These are phyloP conservation scores for Sinocyclocheilus maitianheensis DNA, from an alignment of 2,113 vertebrate genomes.

Conservation along the genomic window DNA sequence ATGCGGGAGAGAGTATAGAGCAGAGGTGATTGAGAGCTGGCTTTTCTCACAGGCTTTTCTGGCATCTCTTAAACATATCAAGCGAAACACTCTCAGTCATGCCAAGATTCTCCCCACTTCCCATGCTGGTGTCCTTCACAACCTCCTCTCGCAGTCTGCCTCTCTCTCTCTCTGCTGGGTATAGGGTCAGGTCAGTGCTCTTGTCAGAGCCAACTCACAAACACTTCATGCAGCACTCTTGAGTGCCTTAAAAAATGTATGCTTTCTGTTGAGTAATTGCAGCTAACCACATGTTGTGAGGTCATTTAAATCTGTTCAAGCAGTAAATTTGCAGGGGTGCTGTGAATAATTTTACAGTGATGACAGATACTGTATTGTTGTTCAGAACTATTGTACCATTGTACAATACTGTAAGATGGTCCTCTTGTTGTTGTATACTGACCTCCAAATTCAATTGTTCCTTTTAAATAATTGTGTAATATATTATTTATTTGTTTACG, in stretches of 20 bases:
- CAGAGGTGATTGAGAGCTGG: slow-evolving; percentile 53
- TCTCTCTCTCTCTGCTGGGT: slow-evolving; percentile 12
- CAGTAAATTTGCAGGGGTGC: slow-evolving; percentile 21
- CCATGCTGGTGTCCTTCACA: slow-evolving; percentile 35
- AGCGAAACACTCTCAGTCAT: slow-evolving; percentile 33
- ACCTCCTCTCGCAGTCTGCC: slow-evolving; percentile 1
- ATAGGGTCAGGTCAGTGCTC: not conserved
- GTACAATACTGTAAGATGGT: not conserved
- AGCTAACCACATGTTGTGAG: slow-evolving; percentile 18
- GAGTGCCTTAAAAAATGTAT: not conserved
- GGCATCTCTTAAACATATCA: slow-evolving; percentile 16
- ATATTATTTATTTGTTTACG: too few relatives aligned
- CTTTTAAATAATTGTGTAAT: not conserved
- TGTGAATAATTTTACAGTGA: not conserved
- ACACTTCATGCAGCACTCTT: slow-evolving; percentile 36
- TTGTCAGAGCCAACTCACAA: slow-evolving; percentile 33
- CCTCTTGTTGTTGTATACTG: not conserved
- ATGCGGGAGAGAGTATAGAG: slow-evolving; percentile 4
- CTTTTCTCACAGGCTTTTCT: slow-evolving; percentile 35
- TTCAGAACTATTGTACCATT: not conserved
- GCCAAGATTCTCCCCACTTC: slow-evolving; percentile 37
- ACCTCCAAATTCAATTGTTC: not conserved
- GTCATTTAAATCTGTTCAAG: slow-evolving; percentile 28
- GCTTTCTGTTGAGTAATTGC: slow-evolving; percentile 22
- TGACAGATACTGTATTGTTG: not conserved